Conservation (phyloP, 2,797 vertebrate genomes). For the Melanogrammus aeglefinus region DNA sequence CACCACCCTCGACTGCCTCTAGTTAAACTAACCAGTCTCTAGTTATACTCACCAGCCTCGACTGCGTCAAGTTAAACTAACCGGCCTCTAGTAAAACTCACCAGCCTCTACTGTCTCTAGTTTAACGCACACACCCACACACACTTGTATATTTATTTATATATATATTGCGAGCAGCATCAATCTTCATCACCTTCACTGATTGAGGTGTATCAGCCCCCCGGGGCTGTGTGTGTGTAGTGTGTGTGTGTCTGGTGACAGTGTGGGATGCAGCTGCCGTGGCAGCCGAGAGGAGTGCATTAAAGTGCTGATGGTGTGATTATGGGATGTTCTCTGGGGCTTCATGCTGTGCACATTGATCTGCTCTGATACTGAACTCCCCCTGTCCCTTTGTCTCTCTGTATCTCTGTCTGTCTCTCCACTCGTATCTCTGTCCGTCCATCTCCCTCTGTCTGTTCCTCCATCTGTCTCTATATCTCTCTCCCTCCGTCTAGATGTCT, state of each 20-base stretch:
- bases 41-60: neutral
- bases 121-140: neutral
- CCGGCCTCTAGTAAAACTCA: neutral
- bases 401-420: constrained; percentile 54
- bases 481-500: too few relatives aligned
- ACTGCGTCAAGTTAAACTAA: neutral
- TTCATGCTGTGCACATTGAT: constrained; percentile 50
- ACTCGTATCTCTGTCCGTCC: too few relatives aligned
- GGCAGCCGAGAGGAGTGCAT: constrained; percentile 67
- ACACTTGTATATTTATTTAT: too few relatives aligned
- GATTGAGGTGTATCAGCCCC: constrained; percentile 69
- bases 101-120: neutral
- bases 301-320: constrained; percentile 65
- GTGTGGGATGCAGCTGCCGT: constrained; percentile 69
- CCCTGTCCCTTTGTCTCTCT: constrained; percentile 59
- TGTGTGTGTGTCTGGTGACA: neutral
- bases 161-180: constrained; percentile 17
- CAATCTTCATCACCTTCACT: constrained; percentile 63
- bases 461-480: too few relatives aligned
- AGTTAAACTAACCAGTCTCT: neutral
- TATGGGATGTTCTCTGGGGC: constrained; percentile 64
- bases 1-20: neutral
- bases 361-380: constrained; percentile 68
- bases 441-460: too few relatives aligned
- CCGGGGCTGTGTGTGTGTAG: constrained; percentile 38